These are phyloP conservation scores for Zaprionus africanus DNA, from an alignment of 1,140 invertebrate genomes.

Conservation along the genomic window DNA sequence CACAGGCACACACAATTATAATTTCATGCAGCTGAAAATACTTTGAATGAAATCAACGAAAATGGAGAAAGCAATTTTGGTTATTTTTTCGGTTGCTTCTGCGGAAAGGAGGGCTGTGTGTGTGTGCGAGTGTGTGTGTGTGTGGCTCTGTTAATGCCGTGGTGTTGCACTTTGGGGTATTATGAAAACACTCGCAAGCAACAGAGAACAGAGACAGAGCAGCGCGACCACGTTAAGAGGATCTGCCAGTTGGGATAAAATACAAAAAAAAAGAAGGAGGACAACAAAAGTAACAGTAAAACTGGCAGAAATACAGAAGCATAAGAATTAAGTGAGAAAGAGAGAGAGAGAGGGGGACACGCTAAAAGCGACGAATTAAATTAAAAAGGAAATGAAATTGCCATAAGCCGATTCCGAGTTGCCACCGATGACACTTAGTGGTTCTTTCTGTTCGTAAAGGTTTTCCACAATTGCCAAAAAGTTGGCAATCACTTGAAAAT, in stretches of 20 bases:
- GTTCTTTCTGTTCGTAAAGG: neutral
- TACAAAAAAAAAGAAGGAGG: conserved; percentile 16
- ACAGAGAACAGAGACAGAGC: conserved; percentile 17
- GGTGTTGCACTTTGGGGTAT: conserved; percentile 63
- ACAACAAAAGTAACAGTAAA: conserved; percentile 30
- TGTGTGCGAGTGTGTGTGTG: conserved; percentile 16
- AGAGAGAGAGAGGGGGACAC: conserved; percentile 11
- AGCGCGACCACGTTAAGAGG: conserved; percentile 63
- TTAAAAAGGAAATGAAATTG: conserved; percentile 73
- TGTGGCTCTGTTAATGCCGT: conserved; percentile 44
- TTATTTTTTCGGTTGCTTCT: conserved; percentile 17
- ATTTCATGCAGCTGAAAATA: conserved; percentile 60
- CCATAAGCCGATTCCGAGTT: conserved; percentile 42
- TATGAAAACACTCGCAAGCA: conserved; percentile 43
- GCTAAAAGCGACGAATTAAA: conserved; percentile 64
- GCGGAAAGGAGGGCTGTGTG: too few relatives aligned
- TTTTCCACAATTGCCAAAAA: neutral
- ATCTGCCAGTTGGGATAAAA: conserved; percentile 46
- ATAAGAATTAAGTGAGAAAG: conserved; percentile 52
- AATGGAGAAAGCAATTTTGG: conserved; percentile 56
- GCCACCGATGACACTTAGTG: conserved; percentile 17
- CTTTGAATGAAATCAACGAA: conserved; percentile 64
- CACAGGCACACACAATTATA: conserved; percentile 66
- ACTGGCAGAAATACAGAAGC: conserved; percentile 31
- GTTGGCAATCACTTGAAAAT: neutral